These are phyloP conservation scores for Corvus moneduloides DNA, from an alignment of 2,113 vertebrate genomes.

Conservation along the genomic window DNA sequence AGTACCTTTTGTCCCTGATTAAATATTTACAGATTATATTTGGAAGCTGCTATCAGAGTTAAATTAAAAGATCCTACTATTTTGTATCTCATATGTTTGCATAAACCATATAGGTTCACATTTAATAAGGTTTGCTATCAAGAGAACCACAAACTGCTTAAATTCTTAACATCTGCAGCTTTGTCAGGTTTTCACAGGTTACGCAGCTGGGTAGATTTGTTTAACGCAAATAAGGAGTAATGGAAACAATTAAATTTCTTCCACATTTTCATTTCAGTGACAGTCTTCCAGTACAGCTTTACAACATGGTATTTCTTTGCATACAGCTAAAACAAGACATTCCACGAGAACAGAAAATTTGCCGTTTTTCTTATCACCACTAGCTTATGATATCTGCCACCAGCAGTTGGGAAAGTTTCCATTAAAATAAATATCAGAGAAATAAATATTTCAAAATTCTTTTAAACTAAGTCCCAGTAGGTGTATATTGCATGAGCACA, in stretches of 20 bases:
- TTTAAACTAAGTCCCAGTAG: not conserved
- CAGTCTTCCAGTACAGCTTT: conserved; percentile 2
- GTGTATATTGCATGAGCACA: not conserved
- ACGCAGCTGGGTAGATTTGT: not conserved
- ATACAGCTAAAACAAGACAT: not conserved
- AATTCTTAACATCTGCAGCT: not conserved
- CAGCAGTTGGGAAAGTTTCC: not conserved
- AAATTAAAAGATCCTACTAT: conserved; percentile 32
- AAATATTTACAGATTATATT: conserved; percentile 43
- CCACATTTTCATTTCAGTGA: not conserved
- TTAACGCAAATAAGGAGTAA: conserved; percentile 13
- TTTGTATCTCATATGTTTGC: not conserved
- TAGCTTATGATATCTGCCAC: not conserved
- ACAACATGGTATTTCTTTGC: not conserved
- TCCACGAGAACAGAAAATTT: not conserved
- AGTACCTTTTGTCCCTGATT: conserved; percentile 33
- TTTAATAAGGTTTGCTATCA: conserved; percentile 20
- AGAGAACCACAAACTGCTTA: conserved; percentile 25
- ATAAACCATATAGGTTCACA: not conserved
- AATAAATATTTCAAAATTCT: conserved; percentile 1
- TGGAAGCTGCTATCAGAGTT: conserved; percentile 15
- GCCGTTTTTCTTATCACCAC: not conserved
- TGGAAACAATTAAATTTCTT: conserved; percentile 17
- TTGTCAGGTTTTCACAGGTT: not conserved
- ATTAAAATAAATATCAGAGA: conserved; percentile 33